phyloP scores from a whole-genome alignment of 2,888 invertebrate species.

The Trissonchulus latispiculum region DNA sequence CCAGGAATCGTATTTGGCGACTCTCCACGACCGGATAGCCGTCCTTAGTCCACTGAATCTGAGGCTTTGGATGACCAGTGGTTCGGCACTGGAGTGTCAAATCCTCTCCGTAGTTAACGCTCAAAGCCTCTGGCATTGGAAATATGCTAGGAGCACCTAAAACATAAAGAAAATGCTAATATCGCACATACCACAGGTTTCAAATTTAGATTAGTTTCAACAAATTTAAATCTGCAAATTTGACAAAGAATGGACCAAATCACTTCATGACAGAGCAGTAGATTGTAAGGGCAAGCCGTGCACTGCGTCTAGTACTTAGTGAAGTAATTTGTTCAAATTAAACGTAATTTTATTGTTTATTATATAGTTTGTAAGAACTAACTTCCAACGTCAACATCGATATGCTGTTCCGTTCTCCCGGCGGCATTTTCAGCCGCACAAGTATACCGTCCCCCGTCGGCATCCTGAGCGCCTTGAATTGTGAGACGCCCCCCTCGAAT shows the following conservation, averaged over 20 bases:
- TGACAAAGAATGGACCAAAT: too few species aligned
- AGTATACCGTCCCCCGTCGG: constrained; percentile 42
- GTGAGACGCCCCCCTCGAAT: constrained; percentile 29
- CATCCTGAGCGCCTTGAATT: constrained; percentile 40
- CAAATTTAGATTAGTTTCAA: too few species aligned
- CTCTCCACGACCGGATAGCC: constrained; percentile 36
- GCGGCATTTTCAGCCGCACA: constrained; percentile 44
- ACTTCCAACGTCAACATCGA: constrained; percentile 40
- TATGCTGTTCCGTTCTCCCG: constrained; percentile 35
- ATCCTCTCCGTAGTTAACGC: constrained; percentile 45
- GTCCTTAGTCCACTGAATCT: constrained; percentile 45
- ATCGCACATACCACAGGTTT: too few species aligned
- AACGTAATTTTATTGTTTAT: too few species aligned
- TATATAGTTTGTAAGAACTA: too few species aligned
- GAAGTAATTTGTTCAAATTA: too few species aligned
- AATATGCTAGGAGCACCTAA: constrained; percentile 46
- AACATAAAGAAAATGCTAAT: too few species aligned
- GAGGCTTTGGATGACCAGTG: constrained; percentile 46
- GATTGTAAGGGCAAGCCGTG: too few species aligned
- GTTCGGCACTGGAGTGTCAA: constrained; percentile 46
- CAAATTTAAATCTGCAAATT: too few species aligned
- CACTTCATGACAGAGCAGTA: too few species aligned
- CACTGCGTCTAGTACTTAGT: too few species aligned
- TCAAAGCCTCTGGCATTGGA: constrained; percentile 42
- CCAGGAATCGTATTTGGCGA: background rate